Conservation (phyloP, 2,113 vertebrate species). For the Gracilinanus agilis region DNA sequence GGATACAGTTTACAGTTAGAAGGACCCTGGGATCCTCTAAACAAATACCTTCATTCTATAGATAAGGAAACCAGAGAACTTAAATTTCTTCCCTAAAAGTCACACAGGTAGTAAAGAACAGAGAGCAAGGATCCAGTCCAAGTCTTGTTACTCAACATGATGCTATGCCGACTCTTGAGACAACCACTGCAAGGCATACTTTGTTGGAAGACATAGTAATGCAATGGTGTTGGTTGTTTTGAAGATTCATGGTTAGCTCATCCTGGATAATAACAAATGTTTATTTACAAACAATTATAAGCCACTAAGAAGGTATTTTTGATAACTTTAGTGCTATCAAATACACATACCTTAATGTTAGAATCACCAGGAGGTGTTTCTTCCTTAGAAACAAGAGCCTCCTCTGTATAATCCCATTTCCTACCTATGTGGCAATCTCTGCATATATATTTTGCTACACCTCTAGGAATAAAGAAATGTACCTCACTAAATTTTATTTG, state of each 20-base stretch:
- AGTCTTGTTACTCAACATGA: not conserved
- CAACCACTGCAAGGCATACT: not conserved
- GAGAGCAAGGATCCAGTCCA: not conserved
- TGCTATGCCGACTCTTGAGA: not conserved
- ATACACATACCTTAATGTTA: not conserved
- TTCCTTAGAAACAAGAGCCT: not conserved
- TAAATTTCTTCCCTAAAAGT: not conserved
- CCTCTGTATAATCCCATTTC: not conserved
- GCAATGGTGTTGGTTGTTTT: not conserved
- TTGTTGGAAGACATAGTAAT: not conserved
- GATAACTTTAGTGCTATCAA: not conserved
- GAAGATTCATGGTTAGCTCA: conserved; percentile 19
- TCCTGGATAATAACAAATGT: not conserved
- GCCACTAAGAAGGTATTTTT: not conserved
- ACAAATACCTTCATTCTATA: not conserved
- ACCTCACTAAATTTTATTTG: not conserved
- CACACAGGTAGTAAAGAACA: not conserved
- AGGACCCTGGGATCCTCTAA: not conserved
- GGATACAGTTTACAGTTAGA: not conserved
- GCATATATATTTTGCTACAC: not conserved
- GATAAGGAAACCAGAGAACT: not conserved
- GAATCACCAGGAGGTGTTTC: not conserved
- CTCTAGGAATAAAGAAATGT: conserved; percentile 31
- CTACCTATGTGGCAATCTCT: not conserved
- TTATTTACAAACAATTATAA: not conserved